phyloP scores from a whole-genome alignment of 2,113 vertebrate species.

The Mirza zaza region DNA sequence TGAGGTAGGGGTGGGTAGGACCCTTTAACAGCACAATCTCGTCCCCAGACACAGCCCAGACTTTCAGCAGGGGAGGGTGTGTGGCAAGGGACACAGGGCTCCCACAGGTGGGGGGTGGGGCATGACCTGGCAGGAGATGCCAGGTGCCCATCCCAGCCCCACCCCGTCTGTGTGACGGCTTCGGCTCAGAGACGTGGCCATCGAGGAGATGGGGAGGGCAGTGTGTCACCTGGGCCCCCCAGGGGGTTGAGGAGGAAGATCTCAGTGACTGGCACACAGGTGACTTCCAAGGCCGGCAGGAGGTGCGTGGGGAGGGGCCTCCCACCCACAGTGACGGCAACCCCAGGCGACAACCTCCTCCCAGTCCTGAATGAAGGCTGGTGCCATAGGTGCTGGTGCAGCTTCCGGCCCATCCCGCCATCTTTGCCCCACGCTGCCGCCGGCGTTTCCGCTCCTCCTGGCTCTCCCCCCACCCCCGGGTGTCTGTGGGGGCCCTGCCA shows the following conservation, averaged over 20 bases:
- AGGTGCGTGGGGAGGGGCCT: rapidly evolving
- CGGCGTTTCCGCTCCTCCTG: neutral
- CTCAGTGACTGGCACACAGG: neutral
- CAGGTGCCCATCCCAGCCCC: neutral
- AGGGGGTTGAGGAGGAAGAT: neutral
- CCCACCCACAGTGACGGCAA: neutral
- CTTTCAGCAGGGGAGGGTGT: neutral
- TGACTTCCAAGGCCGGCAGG: rapidly evolving
- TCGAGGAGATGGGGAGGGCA: rapidly evolving
- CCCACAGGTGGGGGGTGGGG: neutral
- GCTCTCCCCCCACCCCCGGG: neutral
- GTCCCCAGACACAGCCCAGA: no score
- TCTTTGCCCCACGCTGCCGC: neutral
- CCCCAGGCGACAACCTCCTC: no score
- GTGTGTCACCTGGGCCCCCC: neutral
- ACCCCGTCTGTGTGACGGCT: neutral
- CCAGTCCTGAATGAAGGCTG: rapidly evolving
- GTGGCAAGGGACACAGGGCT: no score
- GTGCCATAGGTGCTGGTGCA: rapidly evolving
- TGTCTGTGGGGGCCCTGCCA: rapidly evolving
- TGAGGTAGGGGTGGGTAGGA: no score
- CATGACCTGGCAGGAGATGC: no score
- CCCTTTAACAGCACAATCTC: neutral
- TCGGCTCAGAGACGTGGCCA: neutral
- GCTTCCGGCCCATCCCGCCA: rapidly evolving